A percentile compares a stretch with the other conserved stretches of the same genome.
phyloP scores from a whole-genome alignment of 1,140 invertebrate genomes.

The Camponotus floridanus region DNA sequence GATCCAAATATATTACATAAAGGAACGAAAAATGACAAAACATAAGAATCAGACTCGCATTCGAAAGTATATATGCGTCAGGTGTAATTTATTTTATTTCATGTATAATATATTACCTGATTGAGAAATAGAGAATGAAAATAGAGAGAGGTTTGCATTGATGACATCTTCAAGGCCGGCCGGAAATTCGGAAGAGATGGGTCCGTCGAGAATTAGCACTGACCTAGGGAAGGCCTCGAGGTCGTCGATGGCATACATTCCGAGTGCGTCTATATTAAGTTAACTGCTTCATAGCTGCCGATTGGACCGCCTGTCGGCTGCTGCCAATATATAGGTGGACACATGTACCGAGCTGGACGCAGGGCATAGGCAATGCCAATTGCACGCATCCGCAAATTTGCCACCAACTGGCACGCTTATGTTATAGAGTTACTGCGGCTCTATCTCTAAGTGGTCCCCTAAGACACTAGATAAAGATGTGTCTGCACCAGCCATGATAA shows the following conservation, averaged over 20 bases:
- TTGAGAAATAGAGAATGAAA: not conserved
- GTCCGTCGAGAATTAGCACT: conserved; percentile 80
- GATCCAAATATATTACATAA: not conserved
- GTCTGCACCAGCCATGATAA: conserved; percentile 10
- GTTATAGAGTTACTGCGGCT: conserved; percentile 80
- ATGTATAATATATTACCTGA: not conserved
- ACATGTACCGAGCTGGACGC: conserved; percentile 57
- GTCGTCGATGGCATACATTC: conserved; percentile 82
- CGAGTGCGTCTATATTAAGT: conserved; percentile 81
- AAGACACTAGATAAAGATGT: conserved; percentile 68
- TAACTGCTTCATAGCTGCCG: conserved; percentile 82
- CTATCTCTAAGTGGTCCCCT: conserved; percentile 70
- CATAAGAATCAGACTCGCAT: too few relatives aligned
- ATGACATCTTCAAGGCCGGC: conserved; percentile 69
- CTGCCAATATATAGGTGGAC: conserved; percentile 73
- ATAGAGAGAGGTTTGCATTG: not conserved
- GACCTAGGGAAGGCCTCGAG: conserved; percentile 83
- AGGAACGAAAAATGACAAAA: not conserved
- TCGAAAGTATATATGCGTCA: not conserved
- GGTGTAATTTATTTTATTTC: not conserved
- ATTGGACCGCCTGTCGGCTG: conserved; percentile 75
- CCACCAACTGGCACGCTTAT: conserved; percentile 83
- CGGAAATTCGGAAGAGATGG: conserved; percentile 76
- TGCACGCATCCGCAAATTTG: conserved; percentile 85
- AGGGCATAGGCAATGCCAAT: conserved; percentile 81